Base-by-base conservation (phyloP, 2,113 vertebrate genomes). In the Sinocyclocheilus grahami region DNA sequence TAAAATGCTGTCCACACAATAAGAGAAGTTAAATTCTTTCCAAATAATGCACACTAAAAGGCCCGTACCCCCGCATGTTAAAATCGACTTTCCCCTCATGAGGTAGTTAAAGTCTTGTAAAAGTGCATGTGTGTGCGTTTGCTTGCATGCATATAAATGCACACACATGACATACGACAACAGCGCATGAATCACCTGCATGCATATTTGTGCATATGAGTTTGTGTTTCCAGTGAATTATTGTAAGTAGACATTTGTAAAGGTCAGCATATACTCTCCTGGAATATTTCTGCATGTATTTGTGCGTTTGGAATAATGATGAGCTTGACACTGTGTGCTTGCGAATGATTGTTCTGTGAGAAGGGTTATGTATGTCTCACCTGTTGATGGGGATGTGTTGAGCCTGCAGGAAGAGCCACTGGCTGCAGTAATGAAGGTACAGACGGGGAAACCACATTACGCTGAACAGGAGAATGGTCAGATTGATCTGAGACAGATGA, bases 351-450 rank as follows among this genome's bases (percentile, higher is more conserved):
- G 75, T 79, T 60, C 74, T 76, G 89, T 84, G 82, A 0, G 33
- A 51, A 78, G 39, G 63, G 18, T 60, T 42, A 71, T 2, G 1
- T 33, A 24, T 53, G 78, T 94, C 97, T 97, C 94, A 98, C 98
- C 95, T 98, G 93, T 95, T 95, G 92, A 98, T 95, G 91, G 97
- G 97, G 93, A 96, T 92, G 0, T 95, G 95, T 90, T 96, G 95
- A 92, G 89, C 92, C 91, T 93, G 92, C 88, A 99, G 98, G 94
- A 96, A 96, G 85, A 99, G 93, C 97, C 97, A 97, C 90, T 99
- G 98, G 94, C 96, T 96, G 88, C 95, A 93, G 94, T 99, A 99
- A 93, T 98, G 98, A 92, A 98, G 89, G 93, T 97, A 98, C 84
- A 99, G 96, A 89, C 97, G 95, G 89, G 95, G 88, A 85, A 98